Conservation (phyloP, 2,888 invertebrate genomes). For the Caenorhabditis sulstoni region DNA sequence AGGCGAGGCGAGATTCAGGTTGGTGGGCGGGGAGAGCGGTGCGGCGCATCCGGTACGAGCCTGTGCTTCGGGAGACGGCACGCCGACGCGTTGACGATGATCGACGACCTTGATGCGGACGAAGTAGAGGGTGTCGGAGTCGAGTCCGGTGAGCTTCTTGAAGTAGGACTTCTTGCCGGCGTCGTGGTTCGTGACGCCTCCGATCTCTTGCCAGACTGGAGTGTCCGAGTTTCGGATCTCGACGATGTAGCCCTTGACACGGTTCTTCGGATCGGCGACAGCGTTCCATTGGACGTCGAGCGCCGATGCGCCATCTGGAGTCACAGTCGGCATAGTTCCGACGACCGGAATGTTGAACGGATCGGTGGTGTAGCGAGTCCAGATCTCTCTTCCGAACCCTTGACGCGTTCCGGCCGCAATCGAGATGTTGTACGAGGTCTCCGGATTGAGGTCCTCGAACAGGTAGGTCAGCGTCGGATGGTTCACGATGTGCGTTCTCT, state of each 20-base stretch:
- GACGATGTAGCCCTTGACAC: conserved; percentile 79
- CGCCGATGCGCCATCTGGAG: conserved; percentile 77
- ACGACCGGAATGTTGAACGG: conserved; percentile 78
- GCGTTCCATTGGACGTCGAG: conserved; percentile 79
- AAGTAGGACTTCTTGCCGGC: conserved; percentile 75
- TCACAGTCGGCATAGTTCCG: conserved; percentile 70
- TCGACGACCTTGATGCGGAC: conserved; percentile 81
- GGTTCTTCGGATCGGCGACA: conserved; percentile 76
- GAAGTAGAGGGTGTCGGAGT: conserved; percentile 82
- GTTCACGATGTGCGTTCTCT: conserved; percentile 71
- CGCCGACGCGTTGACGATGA: conserved; percentile 72
- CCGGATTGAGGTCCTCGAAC: conserved; percentile 78
- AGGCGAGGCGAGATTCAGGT: conserved; percentile 76
- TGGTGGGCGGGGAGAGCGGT: conserved; percentile 78
- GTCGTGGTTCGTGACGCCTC: conserved; percentile 75
- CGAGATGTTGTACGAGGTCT: conserved; percentile 80
- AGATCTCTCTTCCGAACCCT: conserved; percentile 80
- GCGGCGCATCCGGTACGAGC: conserved; percentile 80
- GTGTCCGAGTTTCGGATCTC: conserved; percentile 76
- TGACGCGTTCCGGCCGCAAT: conserved; percentile 75
- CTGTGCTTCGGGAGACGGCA: conserved; percentile 80
- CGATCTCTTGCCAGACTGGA: conserved; percentile 79
- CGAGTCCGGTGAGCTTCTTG: conserved; percentile 81
- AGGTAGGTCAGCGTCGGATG: conserved; percentile 77
- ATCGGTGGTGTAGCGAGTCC: conserved; percentile 78